Evolutionary conservation across 2,113 vertebrate species (phyloP), one percentile per base, ranked within the genome.

Genomic region (Forbesichthys papilliferus): DNA sequence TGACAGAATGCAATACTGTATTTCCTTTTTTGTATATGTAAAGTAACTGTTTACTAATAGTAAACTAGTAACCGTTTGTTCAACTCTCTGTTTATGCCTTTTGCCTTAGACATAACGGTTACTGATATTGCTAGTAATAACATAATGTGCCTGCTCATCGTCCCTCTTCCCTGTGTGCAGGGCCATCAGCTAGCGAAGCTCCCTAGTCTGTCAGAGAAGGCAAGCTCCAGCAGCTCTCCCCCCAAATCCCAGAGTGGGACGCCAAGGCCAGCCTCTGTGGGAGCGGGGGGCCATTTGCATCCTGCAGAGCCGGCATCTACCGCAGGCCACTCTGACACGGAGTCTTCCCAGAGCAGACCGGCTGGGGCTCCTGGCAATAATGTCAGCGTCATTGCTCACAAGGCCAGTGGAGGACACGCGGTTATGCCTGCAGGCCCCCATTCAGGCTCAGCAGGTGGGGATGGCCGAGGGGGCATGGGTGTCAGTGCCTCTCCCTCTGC

Each of bases 191-290:
- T 86, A 81, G 88, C 91, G 16, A 98, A 96, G 90, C 90, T 92
- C 73, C 84, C 92, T 18, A 93, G 88, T 13, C 78, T 94, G 33
- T 74, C 92, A 0, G 96, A 97, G 62, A 93, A 94, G 4, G 81
- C 94, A 20, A 91, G 82, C 71, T 93, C 95, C 5, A 79, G 93
- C 77, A 91, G 86, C 79, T 92, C 94, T 16, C 92, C 96, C 57
- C 94, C 94, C 0, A 96, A 96, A 88, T 94, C 95, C 51, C 95
- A 96, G 79, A 89, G 89, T 51, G 90, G 86, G 71, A 89, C 91
- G 76, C 70, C 87, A 64, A 9, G 87, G 16, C 91, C 92, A 53
- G 73, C 89, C 59, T 92, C 91, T 8, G 84, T 83, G 42, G 91
- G 91, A 75, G 82, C 84, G 74, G 88, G 81, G 4, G 89, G 82